A percentile compares a stretch with the other conserved stretches of the same genome.
Evolutionary conservation across 2,888 invertebrate genomes (phyloP).

Genomic region (Thecophora atra): DNA sequence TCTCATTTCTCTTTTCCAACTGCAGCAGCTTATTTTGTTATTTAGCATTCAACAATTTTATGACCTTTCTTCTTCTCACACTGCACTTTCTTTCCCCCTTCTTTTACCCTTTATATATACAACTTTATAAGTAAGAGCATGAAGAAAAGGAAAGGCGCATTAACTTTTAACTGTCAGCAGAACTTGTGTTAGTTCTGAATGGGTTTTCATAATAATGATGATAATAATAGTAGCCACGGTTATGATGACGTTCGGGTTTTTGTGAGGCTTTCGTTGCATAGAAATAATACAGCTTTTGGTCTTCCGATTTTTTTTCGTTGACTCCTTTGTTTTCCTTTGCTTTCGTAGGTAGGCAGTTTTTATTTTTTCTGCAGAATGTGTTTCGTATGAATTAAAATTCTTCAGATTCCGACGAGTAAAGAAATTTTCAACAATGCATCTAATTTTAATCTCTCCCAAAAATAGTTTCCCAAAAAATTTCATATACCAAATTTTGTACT

Average conservation of each 20-base stretch:
- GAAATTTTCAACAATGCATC: not conserved
- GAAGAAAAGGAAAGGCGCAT: no score
- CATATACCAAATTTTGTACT: not conserved
- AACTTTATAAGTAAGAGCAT: no score
- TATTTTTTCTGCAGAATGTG: no score
- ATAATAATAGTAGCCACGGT: no score
- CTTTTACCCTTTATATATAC: no score
- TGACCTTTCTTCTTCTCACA: no score
- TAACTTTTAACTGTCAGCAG: no score
- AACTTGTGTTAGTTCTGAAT: no score
- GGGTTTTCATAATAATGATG: no score
- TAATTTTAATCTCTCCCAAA: not conserved
- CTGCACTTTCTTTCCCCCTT: no score
- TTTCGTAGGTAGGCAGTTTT: not conserved
- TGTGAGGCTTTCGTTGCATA: conserved; percentile 4
- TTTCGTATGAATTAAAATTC: not conserved
- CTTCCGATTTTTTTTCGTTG: not conserved
- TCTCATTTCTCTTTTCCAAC: not conserved
- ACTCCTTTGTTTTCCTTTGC: not conserved
- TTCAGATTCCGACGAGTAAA: not conserved
- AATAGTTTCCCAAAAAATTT: not conserved
- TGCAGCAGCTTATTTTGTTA: not conserved
- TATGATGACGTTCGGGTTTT: no score
- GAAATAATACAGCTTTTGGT: conserved; percentile 36
- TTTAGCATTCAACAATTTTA: no score